Evolutionary conservation across 2,113 vertebrate genomes (phyloP), one percentile per base, ranked within the genome.

Genomic region (Ceuthmochares aereus): DNA sequence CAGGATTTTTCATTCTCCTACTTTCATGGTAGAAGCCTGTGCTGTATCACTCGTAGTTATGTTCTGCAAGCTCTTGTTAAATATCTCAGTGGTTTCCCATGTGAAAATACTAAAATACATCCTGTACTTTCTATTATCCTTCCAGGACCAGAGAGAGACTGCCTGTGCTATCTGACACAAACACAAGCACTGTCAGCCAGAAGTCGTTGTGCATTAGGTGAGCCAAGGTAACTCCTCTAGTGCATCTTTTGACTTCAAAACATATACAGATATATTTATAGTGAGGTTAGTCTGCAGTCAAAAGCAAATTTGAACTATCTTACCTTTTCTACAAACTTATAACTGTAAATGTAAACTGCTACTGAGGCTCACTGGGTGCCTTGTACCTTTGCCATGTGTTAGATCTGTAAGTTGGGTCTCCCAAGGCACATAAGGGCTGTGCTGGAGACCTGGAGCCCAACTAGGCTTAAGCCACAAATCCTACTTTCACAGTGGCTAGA

Each of bases 131-230:
- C 12, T 84, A 2, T 32, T 51, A 23, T 42, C 23, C 14, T 81
- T 63, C 15, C 55, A 29, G 26, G 25, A n/a, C 7, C 5, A 4
- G 34, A 36, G 11, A 4, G 34, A 36, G 11, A 6, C 1, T 4
- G 6, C 18, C 2, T 34, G 5, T 45, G 26, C 26, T 32, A 6
- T 32, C 17, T 80, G 49, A 69, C 4, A 30, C 0, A 0, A 12
- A 29, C 14, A 27, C 7, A 51, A 55, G 16, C 2, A 1, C 32
- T 64, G 16, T 40, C 14, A 73, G 40, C 7, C n/a, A 83, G 49
- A 45, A 79, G 34, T 2, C 12, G 15, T 9, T 1, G 0, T 9
- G 12, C 11, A 3, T 16, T 34, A n/a, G 11, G 25, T 68, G 25
- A 70, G 54, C 21, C 32, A 20, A 21, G 10, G 14, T 68, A 85